Conservation (phyloP, 2,113 vertebrate species). For the Ahaetulla prasina region DNA sequence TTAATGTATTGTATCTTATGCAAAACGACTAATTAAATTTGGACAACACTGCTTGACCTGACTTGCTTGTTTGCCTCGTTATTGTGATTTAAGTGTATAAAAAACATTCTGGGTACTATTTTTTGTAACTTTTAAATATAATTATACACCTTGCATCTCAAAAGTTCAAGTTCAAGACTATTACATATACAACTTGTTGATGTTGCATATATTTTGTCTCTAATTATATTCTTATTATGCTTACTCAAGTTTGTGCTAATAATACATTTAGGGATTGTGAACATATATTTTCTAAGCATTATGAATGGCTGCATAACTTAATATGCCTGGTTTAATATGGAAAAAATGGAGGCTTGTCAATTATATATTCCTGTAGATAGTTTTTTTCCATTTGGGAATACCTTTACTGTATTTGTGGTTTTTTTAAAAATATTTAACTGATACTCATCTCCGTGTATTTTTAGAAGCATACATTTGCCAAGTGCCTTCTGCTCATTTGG, state of each 20-base stretch:
- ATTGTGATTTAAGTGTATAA: background rate
- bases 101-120: background rate
- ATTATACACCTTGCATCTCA: background rate
- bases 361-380: background rate
- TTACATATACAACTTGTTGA: background rate
- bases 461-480: background rate
- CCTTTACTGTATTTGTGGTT: background rate
- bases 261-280: background rate
- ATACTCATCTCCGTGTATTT: background rate
- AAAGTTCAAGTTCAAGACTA: background rate
- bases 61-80: background rate
- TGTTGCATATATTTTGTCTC: background rate
- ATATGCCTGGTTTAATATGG: background rate
- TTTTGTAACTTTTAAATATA: background rate
- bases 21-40: slow-evolving; percentile 60
- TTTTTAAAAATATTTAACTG: background rate
- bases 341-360: background rate
- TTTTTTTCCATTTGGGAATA: no score
- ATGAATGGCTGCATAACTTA: background rate
- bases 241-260: background rate
- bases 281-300: background rate
- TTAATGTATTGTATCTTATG: slow-evolving; percentile 15
- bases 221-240: background rate
- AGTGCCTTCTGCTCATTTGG: background rate
- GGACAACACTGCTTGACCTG: background rate